A percentile compares a stretch with the other conserved stretches of the same genome.
phyloP scores from a whole-genome alignment of 2,797 vertebrate genomes.

The Oryzias sinensis region DNA sequence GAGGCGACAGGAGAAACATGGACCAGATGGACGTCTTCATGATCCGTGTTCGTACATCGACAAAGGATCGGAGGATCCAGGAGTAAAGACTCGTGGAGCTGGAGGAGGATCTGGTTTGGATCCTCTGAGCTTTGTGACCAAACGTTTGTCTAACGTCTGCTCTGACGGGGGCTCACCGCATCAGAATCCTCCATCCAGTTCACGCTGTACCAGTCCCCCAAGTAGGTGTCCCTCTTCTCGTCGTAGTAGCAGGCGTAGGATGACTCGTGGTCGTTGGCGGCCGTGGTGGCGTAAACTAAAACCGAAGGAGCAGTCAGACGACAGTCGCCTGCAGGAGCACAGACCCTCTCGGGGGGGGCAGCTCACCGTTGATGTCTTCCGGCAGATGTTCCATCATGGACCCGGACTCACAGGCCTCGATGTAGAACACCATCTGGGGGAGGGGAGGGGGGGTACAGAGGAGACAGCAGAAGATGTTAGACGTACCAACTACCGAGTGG shows the following conservation, averaged over 20 bases:
- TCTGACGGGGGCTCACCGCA: constrained; percentile 60
- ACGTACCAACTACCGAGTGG: too few relatives aligned
- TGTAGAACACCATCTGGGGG: constrained; percentile 94
- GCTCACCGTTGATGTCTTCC: constrained; percentile 86
- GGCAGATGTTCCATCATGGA: constrained; percentile 94
- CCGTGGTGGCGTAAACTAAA: constrained; percentile 94
- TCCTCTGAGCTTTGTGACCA: too few relatives aligned
- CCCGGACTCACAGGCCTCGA: constrained; percentile 96
- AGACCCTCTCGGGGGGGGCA: not conserved
- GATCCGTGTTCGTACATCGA: too few relatives aligned
- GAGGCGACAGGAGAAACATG: too few relatives aligned
- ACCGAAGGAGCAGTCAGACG: not conserved
- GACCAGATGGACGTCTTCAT: too few relatives aligned
- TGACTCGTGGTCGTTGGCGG: constrained; percentile 86
- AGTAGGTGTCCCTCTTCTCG: constrained; percentile 85
- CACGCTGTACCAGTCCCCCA: constrained; percentile 97
- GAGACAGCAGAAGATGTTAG: too few relatives aligned
- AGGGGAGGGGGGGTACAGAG: not conserved
- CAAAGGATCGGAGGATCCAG: too few relatives aligned
- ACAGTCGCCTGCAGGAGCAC: too few relatives aligned
- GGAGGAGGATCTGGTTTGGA: too few relatives aligned
- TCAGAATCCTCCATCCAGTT: constrained; percentile 99
- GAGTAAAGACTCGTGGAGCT: too few relatives aligned
- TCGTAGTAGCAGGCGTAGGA: constrained; percentile 98
- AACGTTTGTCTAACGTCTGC: too few relatives aligned